phyloP scores from a whole-genome alignment of 2,888 invertebrate genomes.

The Dermolepida albohirtum region DNA sequence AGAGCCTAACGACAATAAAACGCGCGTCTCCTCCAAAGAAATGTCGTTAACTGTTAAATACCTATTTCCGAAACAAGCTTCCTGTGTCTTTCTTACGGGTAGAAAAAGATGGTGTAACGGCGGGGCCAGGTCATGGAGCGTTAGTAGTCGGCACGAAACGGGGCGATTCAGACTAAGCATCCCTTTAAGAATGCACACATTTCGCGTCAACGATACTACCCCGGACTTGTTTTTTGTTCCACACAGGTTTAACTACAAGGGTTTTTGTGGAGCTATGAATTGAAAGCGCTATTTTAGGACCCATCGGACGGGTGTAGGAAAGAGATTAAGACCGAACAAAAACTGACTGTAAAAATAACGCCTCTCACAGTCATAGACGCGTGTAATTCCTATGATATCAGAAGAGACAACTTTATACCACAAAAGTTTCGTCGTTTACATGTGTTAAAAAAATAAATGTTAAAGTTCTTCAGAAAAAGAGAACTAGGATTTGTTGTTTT shows the following conservation, averaged over 20 bases:
- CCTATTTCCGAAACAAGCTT: slow-evolving; percentile 63
- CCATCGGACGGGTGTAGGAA: slow-evolving; percentile 40
- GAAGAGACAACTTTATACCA: slow-evolving; percentile 34
- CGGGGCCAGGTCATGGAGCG: not conserved
- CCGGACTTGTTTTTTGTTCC: slow-evolving; percentile 35
- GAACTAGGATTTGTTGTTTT: too few relatives aligned
- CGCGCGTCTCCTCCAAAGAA: slow-evolving; percentile 51
- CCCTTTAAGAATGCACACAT: slow-evolving; percentile 38
- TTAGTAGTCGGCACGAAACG: slow-evolving; percentile 4
- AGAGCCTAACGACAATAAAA: slow-evolving; percentile 38
- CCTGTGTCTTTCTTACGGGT: slow-evolving; percentile 50
- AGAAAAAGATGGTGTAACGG: slow-evolving; percentile 42
- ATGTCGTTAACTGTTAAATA: slow-evolving; percentile 61
- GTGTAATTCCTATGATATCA: slow-evolving; percentile 37
- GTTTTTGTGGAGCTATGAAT: slow-evolving; percentile 44
- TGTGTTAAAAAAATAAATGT: too few relatives aligned
- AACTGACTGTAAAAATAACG: slow-evolving; percentile 41
- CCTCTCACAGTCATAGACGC: slow-evolving; percentile 34
- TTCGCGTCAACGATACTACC: slow-evolving; percentile 35
- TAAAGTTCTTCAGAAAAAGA: too few relatives aligned
- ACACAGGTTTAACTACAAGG: slow-evolving; percentile 38
- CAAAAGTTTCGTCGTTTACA: not conserved
- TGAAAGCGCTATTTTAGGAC: slow-evolving; percentile 51
- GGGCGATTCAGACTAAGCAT: slow-evolving; percentile 23
- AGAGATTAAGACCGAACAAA: slow-evolving; percentile 43